phyloP scores from a whole-genome alignment of 2,888 invertebrate species.

The Gymnoscelis rufifasciata region DNA sequence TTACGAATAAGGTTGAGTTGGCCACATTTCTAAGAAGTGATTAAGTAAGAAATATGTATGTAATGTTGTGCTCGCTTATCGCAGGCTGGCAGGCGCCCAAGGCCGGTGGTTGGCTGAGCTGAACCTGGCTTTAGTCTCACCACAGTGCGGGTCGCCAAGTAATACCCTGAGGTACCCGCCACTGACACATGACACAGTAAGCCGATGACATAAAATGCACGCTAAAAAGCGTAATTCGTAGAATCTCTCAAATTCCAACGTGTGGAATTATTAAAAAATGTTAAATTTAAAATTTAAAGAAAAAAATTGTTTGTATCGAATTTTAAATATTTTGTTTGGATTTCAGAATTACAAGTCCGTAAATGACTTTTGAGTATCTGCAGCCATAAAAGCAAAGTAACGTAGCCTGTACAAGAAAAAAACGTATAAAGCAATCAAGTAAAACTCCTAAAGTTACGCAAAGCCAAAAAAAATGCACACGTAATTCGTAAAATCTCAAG shows the following conservation, averaged over 20 bases:
- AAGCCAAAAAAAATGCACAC: too few relatives aligned
- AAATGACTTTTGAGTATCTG: too few relatives aligned
- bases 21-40: constrained; percentile 28
- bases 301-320: too few relatives aligned
- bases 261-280: neutral
- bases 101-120: constrained; percentile 30
- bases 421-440: too few relatives aligned
- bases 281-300: too few relatives aligned
- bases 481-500: too few relatives aligned
- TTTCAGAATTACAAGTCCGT: too few relatives aligned
- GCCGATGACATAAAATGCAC: constrained; percentile 2
- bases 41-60: constrained; percentile 49
- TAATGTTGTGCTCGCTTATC: constrained; percentile 47
- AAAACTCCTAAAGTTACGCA: too few relatives aligned
- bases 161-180: constrained; percentile 38
- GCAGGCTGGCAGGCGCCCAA: constrained; percentile 51
- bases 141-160: constrained; percentile 46
- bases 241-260: too few relatives aligned
- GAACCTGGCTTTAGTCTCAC: constrained; percentile 43
- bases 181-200: constrained; percentile 20
- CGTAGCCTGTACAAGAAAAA: too few relatives aligned
- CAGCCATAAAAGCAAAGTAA: too few relatives aligned
- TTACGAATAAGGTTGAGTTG: constrained; percentile 21
- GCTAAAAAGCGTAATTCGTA: neutral
- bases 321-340: too few relatives aligned